These are phyloP conservation scores for Aricia agestis DNA, from an alignment of 1,140 invertebrate species.

Conservation along the genomic window DNA sequence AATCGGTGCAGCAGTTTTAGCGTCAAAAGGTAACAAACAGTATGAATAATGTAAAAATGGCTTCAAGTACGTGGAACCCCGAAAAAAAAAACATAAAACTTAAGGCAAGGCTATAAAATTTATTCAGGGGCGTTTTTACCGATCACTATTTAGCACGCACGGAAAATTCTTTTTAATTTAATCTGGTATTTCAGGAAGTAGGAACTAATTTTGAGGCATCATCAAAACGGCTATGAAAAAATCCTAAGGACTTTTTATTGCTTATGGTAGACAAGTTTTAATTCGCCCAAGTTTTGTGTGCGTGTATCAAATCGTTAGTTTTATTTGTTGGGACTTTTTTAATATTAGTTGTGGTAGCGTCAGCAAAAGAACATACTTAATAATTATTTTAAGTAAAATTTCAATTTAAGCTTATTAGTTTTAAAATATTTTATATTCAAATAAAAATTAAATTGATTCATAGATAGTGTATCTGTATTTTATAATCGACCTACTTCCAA, in stretches of 20 bases:
- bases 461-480: too few species aligned
- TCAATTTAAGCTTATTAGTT: too few species aligned
- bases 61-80: too few species aligned
- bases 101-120: background rate
- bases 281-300: slow-evolving; percentile 67
- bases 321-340: slow-evolving; percentile 59
- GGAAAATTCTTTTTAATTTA: slow-evolving; percentile 10
- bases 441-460: background rate
- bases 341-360: slow-evolving; percentile 44
- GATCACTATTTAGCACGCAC: background rate
- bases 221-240: slow-evolving; percentile 33
- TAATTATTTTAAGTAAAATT: background rate
- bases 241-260: slow-evolving; percentile 62
- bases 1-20: too few species aligned
- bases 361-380: background rate
- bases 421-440: too few species aligned
- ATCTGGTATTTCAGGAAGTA: slow-evolving; percentile 19
- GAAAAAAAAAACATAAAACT: background rate
- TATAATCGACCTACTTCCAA: too few species aligned
- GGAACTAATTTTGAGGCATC: slow-evolving; percentile 26
- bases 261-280: slow-evolving; percentile 72
- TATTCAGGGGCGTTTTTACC: background rate
- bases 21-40: too few species aligned
- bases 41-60: too few species aligned
- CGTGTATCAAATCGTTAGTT: slow-evolving; percentile 67